Conservation (phyloP, 1,140 invertebrate genomes). For the Pseudomyrmex cubaensis region DNA sequence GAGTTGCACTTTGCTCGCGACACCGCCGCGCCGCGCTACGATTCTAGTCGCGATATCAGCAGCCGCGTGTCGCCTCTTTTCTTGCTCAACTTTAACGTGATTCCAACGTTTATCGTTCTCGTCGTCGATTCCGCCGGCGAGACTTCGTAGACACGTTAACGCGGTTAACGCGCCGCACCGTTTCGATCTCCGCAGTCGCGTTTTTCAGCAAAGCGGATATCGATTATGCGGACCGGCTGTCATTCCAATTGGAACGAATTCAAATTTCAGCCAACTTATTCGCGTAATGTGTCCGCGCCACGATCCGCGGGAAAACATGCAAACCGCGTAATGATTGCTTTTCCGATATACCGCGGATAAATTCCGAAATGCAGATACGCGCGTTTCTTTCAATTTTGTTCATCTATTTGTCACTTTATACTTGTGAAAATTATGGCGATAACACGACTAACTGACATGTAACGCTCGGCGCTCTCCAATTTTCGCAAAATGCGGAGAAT, state of each 20-base stretch:
- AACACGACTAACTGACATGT: not conserved
- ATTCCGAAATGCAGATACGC: not conserved
- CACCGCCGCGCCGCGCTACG: conserved; percentile 6
- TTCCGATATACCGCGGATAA: not conserved
- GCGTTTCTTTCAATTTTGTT: conserved; percentile 3
- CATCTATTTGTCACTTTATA: conserved; percentile 14
- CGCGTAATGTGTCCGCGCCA: not conserved
- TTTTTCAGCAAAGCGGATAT: not conserved
- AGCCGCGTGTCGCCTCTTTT: not conserved
- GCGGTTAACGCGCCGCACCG: not conserved
- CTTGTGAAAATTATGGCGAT: conserved; percentile 6
- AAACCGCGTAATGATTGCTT: not conserved
- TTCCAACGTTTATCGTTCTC: not conserved
- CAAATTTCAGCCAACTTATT: not conserved
- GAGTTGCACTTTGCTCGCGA: conserved; percentile 17
- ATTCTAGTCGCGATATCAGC: not conserved
- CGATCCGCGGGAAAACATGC: not conserved
- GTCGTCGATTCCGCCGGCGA: not conserved
- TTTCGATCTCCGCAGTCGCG: no score
- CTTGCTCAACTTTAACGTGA: conserved; percentile 15
- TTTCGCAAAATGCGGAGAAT: not conserved
- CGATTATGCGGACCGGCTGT: conserved; percentile 2
- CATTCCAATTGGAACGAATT: conserved; percentile 12
- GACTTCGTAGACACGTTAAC: not conserved
- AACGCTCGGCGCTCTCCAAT: not conserved